Conservation (phyloP, 2,113 vertebrate genomes). For the Thunnus thynnus region DNA sequence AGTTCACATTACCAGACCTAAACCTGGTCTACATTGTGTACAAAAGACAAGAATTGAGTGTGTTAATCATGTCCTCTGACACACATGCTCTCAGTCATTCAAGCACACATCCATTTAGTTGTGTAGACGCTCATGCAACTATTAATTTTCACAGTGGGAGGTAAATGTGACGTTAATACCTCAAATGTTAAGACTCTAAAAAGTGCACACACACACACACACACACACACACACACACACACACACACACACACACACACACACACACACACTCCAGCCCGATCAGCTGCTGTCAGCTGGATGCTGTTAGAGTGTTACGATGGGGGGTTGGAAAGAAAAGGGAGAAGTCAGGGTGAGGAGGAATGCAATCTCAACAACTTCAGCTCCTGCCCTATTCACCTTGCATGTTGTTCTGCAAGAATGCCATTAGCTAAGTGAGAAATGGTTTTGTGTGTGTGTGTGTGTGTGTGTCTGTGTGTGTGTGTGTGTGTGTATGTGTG, state of each 20-base stretch:
- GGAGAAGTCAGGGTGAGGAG: constrained; percentile 28
- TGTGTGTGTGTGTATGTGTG: constrained; percentile 20
- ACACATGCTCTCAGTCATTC: constrained; percentile 4
- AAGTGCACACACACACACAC: not conserved
- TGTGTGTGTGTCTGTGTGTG: constrained; percentile 21
- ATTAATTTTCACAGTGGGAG: constrained; percentile 26
- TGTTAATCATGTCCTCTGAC: constrained; percentile 51
- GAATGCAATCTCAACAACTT: constrained; percentile 70
- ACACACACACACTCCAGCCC: constrained; percentile 6
- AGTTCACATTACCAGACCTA: constrained; percentile 47
- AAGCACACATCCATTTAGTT: not conserved
- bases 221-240: not conserved
- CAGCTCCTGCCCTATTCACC: constrained; percentile 69
- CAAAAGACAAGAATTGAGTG: constrained; percentile 41
- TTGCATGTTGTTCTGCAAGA: constrained; percentile 61
- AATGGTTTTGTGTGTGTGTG: constrained; percentile 17
- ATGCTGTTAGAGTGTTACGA: constrained; percentile 62
- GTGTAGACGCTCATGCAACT: not conserved
- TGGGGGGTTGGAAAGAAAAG: constrained; percentile 32
- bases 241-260: not conserved
- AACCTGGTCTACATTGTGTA: constrained; percentile 48
- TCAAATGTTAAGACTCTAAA: not conserved
- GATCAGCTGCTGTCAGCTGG: constrained; percentile 64
- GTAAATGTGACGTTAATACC: constrained; percentile 39
- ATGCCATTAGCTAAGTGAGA: constrained; percentile 65